These are phyloP conservation scores for Zosterops borbonicus DNA, from an alignment of 2,113 vertebrate species.

Conservation along the genomic window DNA sequence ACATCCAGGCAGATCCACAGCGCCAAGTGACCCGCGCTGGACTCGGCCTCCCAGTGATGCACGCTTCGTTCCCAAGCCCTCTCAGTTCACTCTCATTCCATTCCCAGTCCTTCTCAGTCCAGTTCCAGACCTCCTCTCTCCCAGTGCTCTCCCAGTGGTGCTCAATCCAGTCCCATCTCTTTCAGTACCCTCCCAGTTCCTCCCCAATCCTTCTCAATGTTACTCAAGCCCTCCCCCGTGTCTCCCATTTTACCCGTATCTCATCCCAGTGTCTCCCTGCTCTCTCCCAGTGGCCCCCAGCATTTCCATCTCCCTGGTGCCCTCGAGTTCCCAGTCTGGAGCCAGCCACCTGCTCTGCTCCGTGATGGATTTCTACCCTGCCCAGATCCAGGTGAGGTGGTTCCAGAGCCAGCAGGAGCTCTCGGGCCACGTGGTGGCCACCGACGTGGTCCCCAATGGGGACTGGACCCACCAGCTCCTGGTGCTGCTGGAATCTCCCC, in stretches of 20 bases:
- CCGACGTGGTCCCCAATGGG: not conserved
- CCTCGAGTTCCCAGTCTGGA: not conserved
- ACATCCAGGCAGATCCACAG: no score
- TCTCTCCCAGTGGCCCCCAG: not conserved
- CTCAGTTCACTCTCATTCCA: no score
- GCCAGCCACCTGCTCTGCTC: not conserved
- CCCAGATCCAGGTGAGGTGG: not conserved
- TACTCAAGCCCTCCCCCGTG: no score
- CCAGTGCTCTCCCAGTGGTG: not conserved
- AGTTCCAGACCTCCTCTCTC: not conserved
- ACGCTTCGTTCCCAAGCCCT: not conserved
- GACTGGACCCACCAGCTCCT: not conserved
- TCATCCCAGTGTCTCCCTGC: not conserved
- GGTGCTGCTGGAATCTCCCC: not conserved
- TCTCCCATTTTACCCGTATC: not conserved
- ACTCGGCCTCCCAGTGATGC: not conserved
- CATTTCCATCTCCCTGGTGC: not conserved
- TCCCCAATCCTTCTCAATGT: not conserved
- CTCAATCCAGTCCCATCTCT: no score
- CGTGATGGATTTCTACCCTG: not conserved
- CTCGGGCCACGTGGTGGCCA: not conserved
- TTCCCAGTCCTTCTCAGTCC: not conserved
- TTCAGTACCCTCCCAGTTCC: not conserved
- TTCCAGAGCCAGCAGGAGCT: not conserved
- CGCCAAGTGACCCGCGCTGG: not conserved